phyloP scores from a whole-genome alignment of 2,797 vertebrate species.

The Lepilemur ruficaudatus region DNA sequence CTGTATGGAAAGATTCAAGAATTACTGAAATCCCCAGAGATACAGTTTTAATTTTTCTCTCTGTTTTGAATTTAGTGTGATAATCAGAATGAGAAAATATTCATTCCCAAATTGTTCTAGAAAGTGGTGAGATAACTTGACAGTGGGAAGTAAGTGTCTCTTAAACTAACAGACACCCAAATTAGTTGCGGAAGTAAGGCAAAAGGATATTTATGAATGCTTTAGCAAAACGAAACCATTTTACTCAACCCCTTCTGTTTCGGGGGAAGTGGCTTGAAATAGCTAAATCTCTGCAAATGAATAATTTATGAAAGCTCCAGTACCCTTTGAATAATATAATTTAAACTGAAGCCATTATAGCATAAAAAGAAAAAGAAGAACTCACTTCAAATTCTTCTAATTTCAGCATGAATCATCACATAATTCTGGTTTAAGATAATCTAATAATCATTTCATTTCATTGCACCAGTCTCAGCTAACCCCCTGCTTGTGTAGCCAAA shows the following conservation, averaged over 20 bases:
- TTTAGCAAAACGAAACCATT: conserved; percentile 42
- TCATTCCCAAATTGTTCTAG: not conserved
- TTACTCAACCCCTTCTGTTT: conserved; percentile 56
- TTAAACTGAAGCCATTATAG: conserved; percentile 57
- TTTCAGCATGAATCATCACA: conserved; percentile 60
- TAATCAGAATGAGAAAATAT: not conserved
- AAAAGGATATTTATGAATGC: conserved; percentile 55
- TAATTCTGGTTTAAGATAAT: conserved; percentile 48
- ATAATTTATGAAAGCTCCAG: conserved; percentile 70
- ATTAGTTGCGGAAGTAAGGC: not conserved
- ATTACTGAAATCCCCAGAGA: not conserved
- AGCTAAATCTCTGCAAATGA: conserved; percentile 64
- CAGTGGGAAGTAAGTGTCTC: not conserved
- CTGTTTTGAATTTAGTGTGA: not conserved
- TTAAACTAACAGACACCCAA: conserved; percentile 23
- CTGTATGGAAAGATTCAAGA: not conserved
- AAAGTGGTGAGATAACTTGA: not conserved
- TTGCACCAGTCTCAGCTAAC: not conserved
- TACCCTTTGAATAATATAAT: conserved; percentile 57
- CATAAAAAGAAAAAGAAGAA: conserved; percentile 44
- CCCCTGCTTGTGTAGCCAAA: not conserved
- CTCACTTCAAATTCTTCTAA: conserved; percentile 51
- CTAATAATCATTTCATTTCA: conserved; percentile 23
- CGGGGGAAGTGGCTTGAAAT: conserved; percentile 56
- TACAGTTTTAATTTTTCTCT: not conserved